Conservation (phyloP, 2,888 invertebrate genomes). For the Melanostoma scalare region DNA sequence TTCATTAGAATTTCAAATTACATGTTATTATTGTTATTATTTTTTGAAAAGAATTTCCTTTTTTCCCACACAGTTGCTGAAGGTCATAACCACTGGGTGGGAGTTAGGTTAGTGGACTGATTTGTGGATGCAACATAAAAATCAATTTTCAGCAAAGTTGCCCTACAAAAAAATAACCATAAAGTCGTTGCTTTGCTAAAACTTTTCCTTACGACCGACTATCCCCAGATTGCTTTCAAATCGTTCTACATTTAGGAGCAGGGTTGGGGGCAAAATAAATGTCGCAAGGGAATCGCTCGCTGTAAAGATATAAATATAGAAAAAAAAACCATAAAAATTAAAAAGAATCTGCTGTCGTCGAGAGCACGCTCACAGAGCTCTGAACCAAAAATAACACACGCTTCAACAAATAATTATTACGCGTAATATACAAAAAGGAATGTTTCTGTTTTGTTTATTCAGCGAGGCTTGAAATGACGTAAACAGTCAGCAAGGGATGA, state of each 20-base stretch:
- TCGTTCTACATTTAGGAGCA: background rate
- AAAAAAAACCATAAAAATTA: slow-evolving; percentile 52
- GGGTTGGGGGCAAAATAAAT: slow-evolving; percentile 24
- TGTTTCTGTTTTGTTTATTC: slow-evolving; percentile 65
- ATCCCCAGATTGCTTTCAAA: slow-evolving; percentile 1
- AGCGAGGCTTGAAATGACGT: slow-evolving; percentile 67
- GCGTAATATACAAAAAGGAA: slow-evolving; percentile 61
- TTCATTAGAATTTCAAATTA: slow-evolving; percentile 71
- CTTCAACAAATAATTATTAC: slow-evolving; percentile 66
- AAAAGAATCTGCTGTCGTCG: slow-evolving; percentile 36
- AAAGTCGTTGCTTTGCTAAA: no score
- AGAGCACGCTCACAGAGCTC: slow-evolving; percentile 18
- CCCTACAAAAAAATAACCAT: background rate
- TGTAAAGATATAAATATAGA: slow-evolving; percentile 43
- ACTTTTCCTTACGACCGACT: slow-evolving; percentile 4
- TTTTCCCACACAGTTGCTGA: slow-evolving; percentile 36
- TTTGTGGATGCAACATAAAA: slow-evolving; percentile 29
- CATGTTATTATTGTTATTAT: slow-evolving; percentile 31
- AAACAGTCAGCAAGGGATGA: slow-evolving; percentile 22
- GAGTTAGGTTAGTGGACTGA: slow-evolving; percentile 4
- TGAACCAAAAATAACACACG: slow-evolving; percentile 49
- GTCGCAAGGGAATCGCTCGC: slow-evolving; percentile 57
- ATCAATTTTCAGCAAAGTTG: slow-evolving; percentile 35
- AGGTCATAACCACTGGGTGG: slow-evolving; percentile 34
- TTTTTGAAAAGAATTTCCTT: slow-evolving; percentile 10